Conservation (phyloP, 2,888 invertebrate species). For the Caenorhabditis doughertyi region DNA sequence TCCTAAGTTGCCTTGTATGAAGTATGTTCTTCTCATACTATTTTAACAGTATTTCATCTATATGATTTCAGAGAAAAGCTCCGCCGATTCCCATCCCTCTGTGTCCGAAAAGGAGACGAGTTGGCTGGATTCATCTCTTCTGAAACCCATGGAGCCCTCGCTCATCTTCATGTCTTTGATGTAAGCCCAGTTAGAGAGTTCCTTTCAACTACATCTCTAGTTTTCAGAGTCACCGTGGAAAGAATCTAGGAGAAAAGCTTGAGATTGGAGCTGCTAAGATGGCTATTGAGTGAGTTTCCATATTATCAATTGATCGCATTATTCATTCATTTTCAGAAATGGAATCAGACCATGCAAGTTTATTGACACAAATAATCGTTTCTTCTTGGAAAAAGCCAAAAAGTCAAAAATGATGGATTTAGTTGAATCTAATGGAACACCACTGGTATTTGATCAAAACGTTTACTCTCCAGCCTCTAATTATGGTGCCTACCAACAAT, state of each 20-base stretch:
- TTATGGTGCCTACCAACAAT: constrained; percentile 51
- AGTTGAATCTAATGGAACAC: constrained; percentile 56
- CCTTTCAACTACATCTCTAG: neutral
- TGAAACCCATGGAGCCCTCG: constrained; percentile 58
- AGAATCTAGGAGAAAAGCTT: constrained; percentile 60
- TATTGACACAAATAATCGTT: constrained; percentile 58
- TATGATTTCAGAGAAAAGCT: constrained; percentile 64
- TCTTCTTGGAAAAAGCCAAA: constrained; percentile 59
- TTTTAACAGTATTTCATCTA: neutral
- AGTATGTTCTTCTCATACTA: neutral
- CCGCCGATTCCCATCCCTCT: constrained; percentile 56
- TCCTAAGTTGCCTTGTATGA: too few relatives aligned
- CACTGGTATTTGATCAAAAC: constrained; percentile 60
- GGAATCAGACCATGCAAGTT: constrained; percentile 64
- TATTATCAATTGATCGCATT: neutral
- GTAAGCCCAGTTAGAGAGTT: constrained; percentile 5
- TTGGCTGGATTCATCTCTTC: constrained; percentile 63
- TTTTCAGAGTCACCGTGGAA: constrained; percentile 59
- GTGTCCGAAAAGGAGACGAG: constrained; percentile 57
- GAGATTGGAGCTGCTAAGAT: constrained; percentile 64
- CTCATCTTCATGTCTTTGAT: constrained; percentile 62
- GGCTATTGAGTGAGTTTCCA: constrained; percentile 48
- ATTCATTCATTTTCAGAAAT: constrained; percentile 11
- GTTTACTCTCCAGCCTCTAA: constrained; percentile 49
- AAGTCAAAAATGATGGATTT: constrained; percentile 65